These are phyloP conservation scores for Astur gentilis DNA, from an alignment of 2,113 vertebrate species.

Conservation along the genomic window DNA sequence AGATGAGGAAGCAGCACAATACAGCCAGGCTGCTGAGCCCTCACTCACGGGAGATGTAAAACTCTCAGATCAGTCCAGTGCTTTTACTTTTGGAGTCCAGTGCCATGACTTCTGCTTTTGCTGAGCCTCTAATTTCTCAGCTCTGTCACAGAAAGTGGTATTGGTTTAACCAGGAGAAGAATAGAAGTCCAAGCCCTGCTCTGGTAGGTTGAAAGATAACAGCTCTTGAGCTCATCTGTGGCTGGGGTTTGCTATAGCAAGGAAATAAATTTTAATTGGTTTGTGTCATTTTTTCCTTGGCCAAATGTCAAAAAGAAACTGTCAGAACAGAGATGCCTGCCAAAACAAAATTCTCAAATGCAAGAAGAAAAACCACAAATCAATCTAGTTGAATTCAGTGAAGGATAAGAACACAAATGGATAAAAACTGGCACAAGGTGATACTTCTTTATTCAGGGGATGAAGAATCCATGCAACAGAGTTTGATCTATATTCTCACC, in stretches of 20 bases:
- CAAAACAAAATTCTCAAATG: slow-evolving; percentile 5
- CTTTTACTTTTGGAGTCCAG: background rate
- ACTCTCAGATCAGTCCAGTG: background rate
- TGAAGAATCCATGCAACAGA: background rate
- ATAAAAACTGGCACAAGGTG: background rate
- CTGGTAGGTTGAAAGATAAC: background rate
- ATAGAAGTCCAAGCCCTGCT: background rate
- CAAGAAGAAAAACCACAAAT: slow-evolving; percentile 1
- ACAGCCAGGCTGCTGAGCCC: background rate
- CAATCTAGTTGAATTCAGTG: background rate
- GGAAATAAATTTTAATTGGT: slow-evolving; percentile 19
- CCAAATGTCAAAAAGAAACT: slow-evolving; percentile 32
- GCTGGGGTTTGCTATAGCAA: background rate
- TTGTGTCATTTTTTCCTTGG: background rate
- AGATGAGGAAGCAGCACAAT: background rate
- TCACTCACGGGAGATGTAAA: accelerated
- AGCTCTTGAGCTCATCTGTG: background rate
- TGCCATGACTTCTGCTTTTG: background rate
- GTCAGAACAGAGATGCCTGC: background rate
- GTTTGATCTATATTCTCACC: background rate
- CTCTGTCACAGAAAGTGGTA: background rate
- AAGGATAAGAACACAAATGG: background rate
- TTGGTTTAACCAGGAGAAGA: background rate
- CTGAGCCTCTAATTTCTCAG: background rate
- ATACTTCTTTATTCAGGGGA: background rate